Base-by-base conservation (phyloP, 2,888 invertebrate species). In the Epinotia nisella region DNA sequence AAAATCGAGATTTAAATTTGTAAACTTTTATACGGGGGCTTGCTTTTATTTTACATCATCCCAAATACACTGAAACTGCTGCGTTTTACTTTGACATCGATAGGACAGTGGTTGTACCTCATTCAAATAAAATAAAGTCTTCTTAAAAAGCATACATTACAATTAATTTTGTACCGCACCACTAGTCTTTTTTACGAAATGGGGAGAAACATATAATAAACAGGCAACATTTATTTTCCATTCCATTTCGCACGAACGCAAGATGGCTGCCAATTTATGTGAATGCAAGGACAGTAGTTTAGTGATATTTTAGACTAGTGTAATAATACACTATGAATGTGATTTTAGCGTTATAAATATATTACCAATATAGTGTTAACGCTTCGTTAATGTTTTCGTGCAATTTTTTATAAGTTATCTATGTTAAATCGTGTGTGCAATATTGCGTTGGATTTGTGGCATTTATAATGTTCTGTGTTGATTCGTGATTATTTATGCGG, bases 251-350 rank as follows among this genome's bases (percentile, higher is more conserved):
- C 80, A 89, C 87, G 90, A 92, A 89, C 91, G 89, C 92, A 93
- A 93, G 93, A 93, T 93, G 93, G 93, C 93, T 86, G 90, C 91
- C 91, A 89, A 91, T 92, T 91, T 93, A 90, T 90, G 90, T 90
- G 92, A 92, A 90, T 87, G 91, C 91, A 92, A 91, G 92, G 92
- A 92, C 92, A 89, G 84, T 89, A 86, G 86, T 84, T 89, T 90
- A 92, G 90, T 91, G 88, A 80, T 91, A 88, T 89, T 88, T 87
- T 89, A 87, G 71, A 78, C 77, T 86, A 85, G 79, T 77, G 81
- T 89, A 87, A 88, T 90, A 87, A 88, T 87, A 86, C 85, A 83
- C 86, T 85, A 85, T 80, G 84, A 83, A 87, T 88, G 91, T 92
- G 91, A 88, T 91, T 90, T 84, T 87, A 89, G 85, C 88, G 80